phyloP scores from a whole-genome alignment of 1,140 invertebrate genomes.

The Protaetia brevitarsis region DNA sequence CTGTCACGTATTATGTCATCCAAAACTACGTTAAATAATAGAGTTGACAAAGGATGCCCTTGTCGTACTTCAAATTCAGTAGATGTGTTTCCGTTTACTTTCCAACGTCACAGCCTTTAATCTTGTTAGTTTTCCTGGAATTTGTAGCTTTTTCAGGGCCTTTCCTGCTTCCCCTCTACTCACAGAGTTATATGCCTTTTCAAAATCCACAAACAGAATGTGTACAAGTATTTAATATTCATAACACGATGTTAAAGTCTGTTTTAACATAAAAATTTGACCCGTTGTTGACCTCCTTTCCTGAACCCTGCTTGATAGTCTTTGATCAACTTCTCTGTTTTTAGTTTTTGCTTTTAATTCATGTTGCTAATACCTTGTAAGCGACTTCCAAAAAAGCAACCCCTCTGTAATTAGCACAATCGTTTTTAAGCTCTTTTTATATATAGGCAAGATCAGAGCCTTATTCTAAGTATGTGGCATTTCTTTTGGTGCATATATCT shows the following conservation, averaged over 20 bases:
- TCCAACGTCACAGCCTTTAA: no score
- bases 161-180: no score
- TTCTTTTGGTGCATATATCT: background rate
- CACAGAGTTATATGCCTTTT: background rate
- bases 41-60: background rate
- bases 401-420: background rate
- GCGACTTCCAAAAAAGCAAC: constrained; percentile 4
- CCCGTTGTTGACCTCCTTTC: background rate
- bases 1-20: no score
- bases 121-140: no score
- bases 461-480: background rate
- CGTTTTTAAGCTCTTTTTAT: background rate
- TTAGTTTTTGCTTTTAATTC: background rate
- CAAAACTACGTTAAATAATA: no score
- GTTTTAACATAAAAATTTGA: constrained; percentile 22
- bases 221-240: background rate
- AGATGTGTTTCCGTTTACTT: no score
- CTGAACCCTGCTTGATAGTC: constrained; percentile 1
- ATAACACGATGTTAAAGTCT: background rate
- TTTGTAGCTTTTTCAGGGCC: no score
- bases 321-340: background rate
- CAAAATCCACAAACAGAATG: constrained; percentile 14
- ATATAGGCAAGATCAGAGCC: background rate
- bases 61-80: background rate
- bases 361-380: background rate